Base-by-base conservation (phyloP, 2,888 invertebrate species). In the Antheraea yamamai region DNA sequence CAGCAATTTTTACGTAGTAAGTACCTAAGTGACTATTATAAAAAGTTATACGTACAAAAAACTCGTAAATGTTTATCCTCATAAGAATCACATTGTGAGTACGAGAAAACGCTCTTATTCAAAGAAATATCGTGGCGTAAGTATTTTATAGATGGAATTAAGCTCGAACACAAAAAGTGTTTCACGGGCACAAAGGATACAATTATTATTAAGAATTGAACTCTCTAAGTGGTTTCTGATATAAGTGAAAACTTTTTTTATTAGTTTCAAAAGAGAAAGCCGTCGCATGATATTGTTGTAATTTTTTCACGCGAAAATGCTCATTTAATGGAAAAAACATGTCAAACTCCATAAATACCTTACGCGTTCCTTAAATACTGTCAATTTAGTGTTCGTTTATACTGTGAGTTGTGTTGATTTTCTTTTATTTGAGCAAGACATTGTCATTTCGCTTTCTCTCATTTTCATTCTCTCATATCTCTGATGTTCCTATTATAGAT, bases 181-280 rank as follows among this genome's bases (percentile, higher is more conserved):
- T 70, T 70, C 70, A 70, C 70, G 39, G n/a, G 64, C 35, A 39
- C 70, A 70, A 70, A 20, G 39, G 70, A 70, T 70, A 70, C 39
- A 30, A 26, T 70, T 39, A 26, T 39, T 70, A 39, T 39, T 4
- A 70, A 70, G 20, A 70, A 70, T 70, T 39, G 16, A 70, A n/a
- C 10, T 39, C 70, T 70, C 39, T 39, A 70, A 70, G 70, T 70
- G 70, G 70, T 70, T 70, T 70, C 70, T 39, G 70, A 70, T 70
- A 70, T 70, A 70, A 18, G 20, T 70, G 3, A 20, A 35, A 70
- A 70, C 70, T 70, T 70, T 39, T 39, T 39, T 20, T 8, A 30
- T 66, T 66, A 66, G 64, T 30, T 66, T 30, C 26, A 66, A 66
- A 66, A 66, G 14, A 66, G 18, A 66, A 66, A 61, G 1, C 10